Conservation (phyloP, 2,113 vertebrate species). For the Ameiurus melas region DNA sequence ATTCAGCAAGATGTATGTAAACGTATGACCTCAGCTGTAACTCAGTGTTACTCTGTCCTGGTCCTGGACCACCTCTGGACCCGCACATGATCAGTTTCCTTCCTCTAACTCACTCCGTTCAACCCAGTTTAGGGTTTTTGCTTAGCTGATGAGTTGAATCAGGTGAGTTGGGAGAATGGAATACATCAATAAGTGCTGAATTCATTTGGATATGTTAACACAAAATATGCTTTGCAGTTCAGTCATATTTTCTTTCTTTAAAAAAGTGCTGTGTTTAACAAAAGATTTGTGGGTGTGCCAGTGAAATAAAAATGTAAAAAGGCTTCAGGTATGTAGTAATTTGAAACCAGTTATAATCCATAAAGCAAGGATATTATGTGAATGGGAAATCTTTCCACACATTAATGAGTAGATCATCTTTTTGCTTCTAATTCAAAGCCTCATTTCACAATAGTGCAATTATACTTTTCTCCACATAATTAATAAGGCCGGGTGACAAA, state of each 20-base stretch:
- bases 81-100: not conserved
- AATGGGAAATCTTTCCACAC: not conserved
- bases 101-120: not conserved
- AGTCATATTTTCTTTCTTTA: not conserved
- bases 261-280: too few relatives aligned
- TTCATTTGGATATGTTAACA: not conserved
- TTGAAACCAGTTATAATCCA: not conserved
- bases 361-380: not conserved
- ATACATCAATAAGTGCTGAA: not conserved
- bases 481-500: not conserved
- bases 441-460: not conserved
- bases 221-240: not conserved
- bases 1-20: too few relatives aligned
- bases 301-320: not conserved
- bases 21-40: too few relatives aligned
- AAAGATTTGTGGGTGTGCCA: not conserved
- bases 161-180: not conserved
- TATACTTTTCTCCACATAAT: not conserved
- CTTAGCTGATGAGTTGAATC: not conserved
- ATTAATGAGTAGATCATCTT: not conserved
- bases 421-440: not conserved
- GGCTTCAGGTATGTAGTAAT: not conserved
- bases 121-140: not conserved
- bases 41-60: not conserved
- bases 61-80: not conserved